Evolutionary conservation across 2,888 invertebrate genomes (phyloP).

Genomic region (Tipula vernalis): DNA sequence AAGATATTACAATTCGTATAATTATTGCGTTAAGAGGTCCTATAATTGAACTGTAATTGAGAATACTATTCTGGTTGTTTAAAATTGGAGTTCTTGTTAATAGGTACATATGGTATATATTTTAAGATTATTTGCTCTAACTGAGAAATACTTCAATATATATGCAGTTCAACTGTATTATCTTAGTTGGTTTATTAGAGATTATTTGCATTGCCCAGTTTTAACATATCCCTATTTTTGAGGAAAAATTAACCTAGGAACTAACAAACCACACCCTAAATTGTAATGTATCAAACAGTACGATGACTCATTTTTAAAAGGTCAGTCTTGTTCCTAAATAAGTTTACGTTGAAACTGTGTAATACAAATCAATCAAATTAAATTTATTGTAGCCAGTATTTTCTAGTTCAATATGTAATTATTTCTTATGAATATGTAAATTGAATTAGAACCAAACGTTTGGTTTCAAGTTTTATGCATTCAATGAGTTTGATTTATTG

Average conservation of each 20-base stretch:
- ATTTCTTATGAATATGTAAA: background rate
- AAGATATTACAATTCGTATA: constrained; percentile 16
- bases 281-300: background rate
- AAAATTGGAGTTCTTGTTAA: too few species aligned
- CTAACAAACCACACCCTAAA: background rate
- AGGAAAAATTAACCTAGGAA: background rate
- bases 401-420: background rate
- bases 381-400: background rate
- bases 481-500: too few species aligned
- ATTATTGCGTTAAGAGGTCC: background rate
- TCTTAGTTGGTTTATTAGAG: background rate
- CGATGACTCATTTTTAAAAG: background rate
- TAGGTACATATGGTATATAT: background rate
- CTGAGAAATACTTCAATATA: background rate
- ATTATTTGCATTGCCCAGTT: background rate
- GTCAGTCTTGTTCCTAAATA: background rate
- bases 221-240: background rate
- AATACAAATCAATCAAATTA: background rate
- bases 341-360: background rate
- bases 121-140: background rate
- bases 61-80: too few species aligned
- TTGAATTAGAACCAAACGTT: background rate
- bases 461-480: too few species aligned
- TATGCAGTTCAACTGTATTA: background rate
- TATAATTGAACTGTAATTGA: too few species aligned